Evolutionary conservation across 2,888 invertebrate genomes (phyloP), one percentile per base, ranked within the genome.

Genomic region (Microctonus aethiopoides): DNA sequence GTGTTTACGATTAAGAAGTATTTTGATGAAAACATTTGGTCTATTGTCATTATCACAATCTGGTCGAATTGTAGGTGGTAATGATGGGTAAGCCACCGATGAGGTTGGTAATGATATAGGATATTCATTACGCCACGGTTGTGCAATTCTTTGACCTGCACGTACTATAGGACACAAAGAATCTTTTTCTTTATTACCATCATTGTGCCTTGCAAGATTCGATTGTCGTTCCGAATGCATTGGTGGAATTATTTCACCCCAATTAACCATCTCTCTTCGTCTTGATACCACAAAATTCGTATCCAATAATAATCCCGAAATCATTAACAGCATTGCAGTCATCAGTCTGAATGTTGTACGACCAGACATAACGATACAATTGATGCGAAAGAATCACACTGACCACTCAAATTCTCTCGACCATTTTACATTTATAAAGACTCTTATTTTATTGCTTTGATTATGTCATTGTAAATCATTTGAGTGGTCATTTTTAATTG

Each of bases 11-110:
- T 65, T 46, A 22, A 69, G 65, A 3, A 64, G 16, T 41, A 69
- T 64, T 64, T 52, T 69, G 20, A 69, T 69, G 13, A 69, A 24
- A 26, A 69, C 59, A 16, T 39, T 46, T 16, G 59, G 20, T 51
- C 36, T 26, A 22, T 56, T 20, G 10, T 64, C 68, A 11, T 57
- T 13, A n/a, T n/a, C n/a, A 41, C 68, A 68, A 57, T 57, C 22
- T 16, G 22, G 16, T 22, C 5, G 22, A 20, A 26, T 4, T n/a
- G n/a, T n/a, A n/a, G n/a, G n/a, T n/a, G n/a, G n/a, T n/a, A n/a
- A n/a, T n/a, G n/a, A n/a, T n/a, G n/a, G n/a, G n/a, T n/a, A n/a
- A n/a, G n/a, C n/a, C n/a, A n/a, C n/a, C n/a, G n/a, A n/a, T n/a
- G n/a, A n/a, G n/a, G n/a, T n/a, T 6, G 5, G 7, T 20, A n/a